Evolutionary conservation across 2,888 invertebrate species (phyloP).

Genomic region (Charanyca ferruginea): DNA sequence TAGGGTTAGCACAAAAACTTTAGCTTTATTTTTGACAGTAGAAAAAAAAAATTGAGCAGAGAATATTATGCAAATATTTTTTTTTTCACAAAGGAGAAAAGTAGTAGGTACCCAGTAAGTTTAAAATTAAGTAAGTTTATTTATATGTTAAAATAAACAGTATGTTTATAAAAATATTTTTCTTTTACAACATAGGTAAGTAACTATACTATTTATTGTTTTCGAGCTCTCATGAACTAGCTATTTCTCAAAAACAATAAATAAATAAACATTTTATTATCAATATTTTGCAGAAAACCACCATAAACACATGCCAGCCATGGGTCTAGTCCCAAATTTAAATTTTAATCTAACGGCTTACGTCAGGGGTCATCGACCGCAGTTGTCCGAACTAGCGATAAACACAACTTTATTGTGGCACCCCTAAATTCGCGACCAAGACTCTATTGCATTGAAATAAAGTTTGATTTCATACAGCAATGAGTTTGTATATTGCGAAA

Average conservation of each 20-base stretch:
- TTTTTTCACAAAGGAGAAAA: neutral
- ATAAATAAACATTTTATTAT: neutral
- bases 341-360: slow-evolving; percentile 87
- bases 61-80: neutral
- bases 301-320: slow-evolving; percentile 24
- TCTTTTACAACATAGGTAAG: too few relatives aligned
- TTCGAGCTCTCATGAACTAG: too few relatives aligned
- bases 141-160: too few relatives aligned
- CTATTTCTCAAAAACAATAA: neutral
- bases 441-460: slow-evolving; percentile 69
- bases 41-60: neutral
- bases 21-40: neutral
- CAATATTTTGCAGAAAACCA: slow-evolving; percentile 1
- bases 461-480: slow-evolving; percentile 68
- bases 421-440: slow-evolving; percentile 57
- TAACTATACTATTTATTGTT: too few relatives aligned
- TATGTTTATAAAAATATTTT: too few relatives aligned
- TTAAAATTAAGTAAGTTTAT: too few relatives aligned
- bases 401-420: slow-evolving; percentile 70
- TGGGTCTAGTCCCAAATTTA: slow-evolving; percentile 80
- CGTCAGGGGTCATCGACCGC: slow-evolving; percentile 84
- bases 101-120: too few relatives aligned
- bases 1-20: slow-evolving; percentile 34
- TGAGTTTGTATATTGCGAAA: slow-evolving; percentile 44
- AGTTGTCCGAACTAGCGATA: slow-evolving; percentile 80